Evolutionary conservation across 2,113 vertebrate species (phyloP).

Genomic region (Syrmaticus mikado): DNA sequence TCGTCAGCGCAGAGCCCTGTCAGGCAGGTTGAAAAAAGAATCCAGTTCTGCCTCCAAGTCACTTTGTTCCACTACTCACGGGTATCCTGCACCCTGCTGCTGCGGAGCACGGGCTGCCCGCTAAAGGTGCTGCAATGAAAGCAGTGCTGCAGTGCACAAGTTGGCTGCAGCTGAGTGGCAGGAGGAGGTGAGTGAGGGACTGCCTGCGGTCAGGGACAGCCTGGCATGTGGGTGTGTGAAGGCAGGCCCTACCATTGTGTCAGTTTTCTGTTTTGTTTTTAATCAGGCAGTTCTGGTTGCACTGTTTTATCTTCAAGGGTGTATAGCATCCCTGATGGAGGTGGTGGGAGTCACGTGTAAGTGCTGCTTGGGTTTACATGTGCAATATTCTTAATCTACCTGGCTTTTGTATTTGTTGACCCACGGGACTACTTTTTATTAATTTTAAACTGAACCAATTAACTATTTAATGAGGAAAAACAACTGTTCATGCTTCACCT

Average conservation of each 20-base stretch:
- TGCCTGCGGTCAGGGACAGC: too few relatives aligned
- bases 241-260: accelerated
- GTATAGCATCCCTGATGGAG: not conserved
- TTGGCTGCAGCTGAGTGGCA: not conserved
- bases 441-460: conserved; percentile 6
- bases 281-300: not conserved
- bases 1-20: not conserved
- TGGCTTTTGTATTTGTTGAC: not conserved
- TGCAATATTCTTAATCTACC: conserved; percentile 55
- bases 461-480: not conserved
- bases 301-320: not conserved
- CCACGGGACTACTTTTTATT: not conserved
- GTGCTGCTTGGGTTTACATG: not conserved
- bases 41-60: accelerated
- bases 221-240: accelerated
- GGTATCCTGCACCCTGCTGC: accelerated
- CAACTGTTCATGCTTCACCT: not conserved
- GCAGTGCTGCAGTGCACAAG: accelerated
- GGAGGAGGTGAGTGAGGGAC: not conserved
- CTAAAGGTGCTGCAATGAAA: accelerated
- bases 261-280: not conserved
- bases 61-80: accelerated
- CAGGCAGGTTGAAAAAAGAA: not conserved
- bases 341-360: not conserved
- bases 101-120: accelerated